Evolutionary conservation across 2,888 invertebrate genomes (phyloP), one percentile per base, ranked within the genome.

Genomic region (Crocallis elinguaria): DNA sequence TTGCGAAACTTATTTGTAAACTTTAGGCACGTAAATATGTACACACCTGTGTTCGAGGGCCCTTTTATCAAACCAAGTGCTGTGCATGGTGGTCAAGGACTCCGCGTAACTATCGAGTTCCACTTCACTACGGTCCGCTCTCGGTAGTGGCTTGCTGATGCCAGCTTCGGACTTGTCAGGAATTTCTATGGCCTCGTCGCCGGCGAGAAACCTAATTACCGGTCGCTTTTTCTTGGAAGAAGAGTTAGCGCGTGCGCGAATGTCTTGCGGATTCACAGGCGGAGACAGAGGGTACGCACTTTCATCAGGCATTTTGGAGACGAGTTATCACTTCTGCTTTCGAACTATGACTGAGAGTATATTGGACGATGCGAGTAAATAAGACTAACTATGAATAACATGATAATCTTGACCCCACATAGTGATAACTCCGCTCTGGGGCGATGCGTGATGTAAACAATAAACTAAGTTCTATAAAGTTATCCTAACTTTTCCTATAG

Each of bases 181-280:
- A 63, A 91, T 86, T 75, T 84, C 85, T 68, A 91, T 60, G 64
- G 85, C 73, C 75, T 90, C 88, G 63, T 88, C 77, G 49, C 88
- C 90, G 13, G 86, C 77, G 13, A 86, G 63, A 60, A 87, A 88
- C 52, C 82, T 82, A 51, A 91, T 81, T 36, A 82, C 77, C 2
- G 90, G 84, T 37, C 79, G 77, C 57, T 85, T 86, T 58, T 81
- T 84, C 48, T 82, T 87, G 0, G 85, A 79, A 2, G 89, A 85
- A 0, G 93, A 93, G 73, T 93, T 93, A 3, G 93, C 92, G 70
- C 93, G 92, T 67, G 92, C 92, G 69, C 93, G 90, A 66, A 93
- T 86, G 29, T 92, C 88, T 79, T 91, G 83, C 30, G 92, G 88
- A 37, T 86, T 90, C 44, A 93, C 72, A 17, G 86, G 69, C 17